Evolutionary conservation across 2,888 invertebrate species (phyloP), one percentile per base, ranked within the genome.

Genomic region (Stenotaenia linearis): DNA sequence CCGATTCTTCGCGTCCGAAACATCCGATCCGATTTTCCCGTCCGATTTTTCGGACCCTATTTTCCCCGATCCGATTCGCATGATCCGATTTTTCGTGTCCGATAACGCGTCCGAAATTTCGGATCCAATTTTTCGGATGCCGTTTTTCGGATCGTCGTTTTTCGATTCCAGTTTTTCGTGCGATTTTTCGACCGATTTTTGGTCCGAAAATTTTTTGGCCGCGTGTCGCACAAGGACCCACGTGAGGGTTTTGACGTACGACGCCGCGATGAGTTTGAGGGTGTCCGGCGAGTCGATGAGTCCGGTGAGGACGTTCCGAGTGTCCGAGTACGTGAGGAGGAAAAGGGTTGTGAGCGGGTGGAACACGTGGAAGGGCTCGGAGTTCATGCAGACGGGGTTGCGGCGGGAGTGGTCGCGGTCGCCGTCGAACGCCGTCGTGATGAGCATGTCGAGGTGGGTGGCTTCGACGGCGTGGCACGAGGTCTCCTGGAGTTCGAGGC

Each of bases 401-500:
- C 76, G 23, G 5, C 45, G 5, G 6, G 45, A 45, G 4, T 45
- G 45, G 12, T 45, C n/a, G n/a, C n/a, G 30, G n/a, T 76, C 76
- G 5, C 76, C 5, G 21, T 88, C 75, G 82, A 88, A 87, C 2
- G 86, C 85, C 32, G 82, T 81, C 50, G 86, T 86, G 82, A 88
- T 86, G 50, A 87, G 84, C 75, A 87, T 86, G 81, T 88, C 88
- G 25, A 88, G 83, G 79, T 85, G 83, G 2, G 86, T 85, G 4
- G 88, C 88, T 82, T 88, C 88, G n/a, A 86, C 85, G 2, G 86
- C 82, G 82, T 87, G 87, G 81, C 87, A 87, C 10, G 86, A 86
- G 0, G 87, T 87, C 82, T 87, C 87, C 83, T 87, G 87, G 30
- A 87, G 84, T 81, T 87, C 87, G 23, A 87, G 83, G 1, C 87